Conservation (phyloP, 2,888 invertebrate species). For the Yponomeuta evonymella region DNA sequence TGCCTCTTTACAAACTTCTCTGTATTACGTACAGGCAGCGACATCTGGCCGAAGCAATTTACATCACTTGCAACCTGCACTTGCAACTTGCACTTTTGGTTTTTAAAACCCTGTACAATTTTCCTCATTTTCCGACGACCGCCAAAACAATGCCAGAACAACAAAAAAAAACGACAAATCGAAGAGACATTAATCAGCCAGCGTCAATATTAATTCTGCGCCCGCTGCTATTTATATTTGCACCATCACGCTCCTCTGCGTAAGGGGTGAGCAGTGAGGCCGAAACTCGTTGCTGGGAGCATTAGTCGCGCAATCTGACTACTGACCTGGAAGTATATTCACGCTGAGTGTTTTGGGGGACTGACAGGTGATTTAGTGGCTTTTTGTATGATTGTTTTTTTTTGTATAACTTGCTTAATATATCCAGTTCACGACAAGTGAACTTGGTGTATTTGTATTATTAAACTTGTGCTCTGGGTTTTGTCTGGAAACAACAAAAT, state of each 20-base stretch:
- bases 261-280: slow-evolving; percentile 17
- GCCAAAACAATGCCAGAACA: neutral
- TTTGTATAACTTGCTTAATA: too few relatives aligned
- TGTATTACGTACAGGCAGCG: too few relatives aligned
- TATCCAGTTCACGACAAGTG: too few relatives aligned
- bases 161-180: neutral
- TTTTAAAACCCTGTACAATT: too few relatives aligned
- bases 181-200: slow-evolving; percentile 10
- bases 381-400: slow-evolving; percentile 9
- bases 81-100: too few relatives aligned
- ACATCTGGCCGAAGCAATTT: too few relatives aligned
- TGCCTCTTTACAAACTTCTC: too few relatives aligned
- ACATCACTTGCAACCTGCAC: too few relatives aligned
- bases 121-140: neutral
- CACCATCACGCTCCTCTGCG: slow-evolving; percentile 19
- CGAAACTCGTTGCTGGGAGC: slow-evolving; percentile 2
- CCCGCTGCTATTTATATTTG: slow-evolving; percentile 18
- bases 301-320: slow-evolving; percentile 16
- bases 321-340: slow-evolving; percentile 19
- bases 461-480: too few relatives aligned
- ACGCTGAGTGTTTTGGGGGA: slow-evolving; percentile 13
- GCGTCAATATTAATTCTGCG: slow-evolving; percentile 5
- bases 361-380: slow-evolving; percentile 18
- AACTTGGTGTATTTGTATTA: too few relatives aligned
- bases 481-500: too few relatives aligned